phyloP scores from a whole-genome alignment of 2,888 invertebrate species.

The Scrobipalpa costella region DNA sequence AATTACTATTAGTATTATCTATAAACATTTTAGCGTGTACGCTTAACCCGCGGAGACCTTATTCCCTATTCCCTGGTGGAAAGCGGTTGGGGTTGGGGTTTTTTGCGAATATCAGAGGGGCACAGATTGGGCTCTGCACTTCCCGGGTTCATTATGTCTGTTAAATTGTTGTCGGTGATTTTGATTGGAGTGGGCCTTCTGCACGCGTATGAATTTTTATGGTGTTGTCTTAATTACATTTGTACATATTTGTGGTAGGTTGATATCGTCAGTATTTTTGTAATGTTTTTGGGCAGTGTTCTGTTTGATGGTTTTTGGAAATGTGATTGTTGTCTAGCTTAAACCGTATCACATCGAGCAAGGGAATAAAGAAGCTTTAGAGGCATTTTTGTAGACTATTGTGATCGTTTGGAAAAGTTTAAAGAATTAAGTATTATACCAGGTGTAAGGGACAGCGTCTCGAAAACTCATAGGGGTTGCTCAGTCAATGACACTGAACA shows the following conservation, averaged over 20 bases:
- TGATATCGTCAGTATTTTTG: neutral
- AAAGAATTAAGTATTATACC: too few relatives aligned
- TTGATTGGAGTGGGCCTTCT: constrained; percentile 45
- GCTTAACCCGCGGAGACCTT: constrained; percentile 79
- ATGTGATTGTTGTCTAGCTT: too few relatives aligned
- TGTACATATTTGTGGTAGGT: neutral
- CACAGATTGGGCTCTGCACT: constrained; percentile 59
- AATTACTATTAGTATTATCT: constrained; percentile 78
- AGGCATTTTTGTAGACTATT: too few relatives aligned
- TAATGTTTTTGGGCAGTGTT: too few relatives aligned
- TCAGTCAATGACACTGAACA: too few relatives aligned
- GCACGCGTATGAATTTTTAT: constrained; percentile 15
- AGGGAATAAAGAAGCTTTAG: too few relatives aligned
- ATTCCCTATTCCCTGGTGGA: constrained; percentile 65
- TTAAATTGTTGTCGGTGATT: constrained; percentile 65
- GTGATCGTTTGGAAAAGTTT: too few relatives aligned
- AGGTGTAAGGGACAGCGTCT: too few relatives aligned
- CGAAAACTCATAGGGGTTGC: too few relatives aligned
- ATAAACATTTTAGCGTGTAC: constrained; percentile 79
- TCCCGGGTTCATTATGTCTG: constrained; percentile 66
- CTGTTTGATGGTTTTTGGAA: too few relatives aligned
- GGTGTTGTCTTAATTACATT: neutral
- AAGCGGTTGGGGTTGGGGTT: constrained; percentile 62
- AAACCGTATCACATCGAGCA: too few relatives aligned
- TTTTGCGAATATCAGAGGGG: constrained; percentile 67